phyloP scores from a whole-genome alignment of 2,888 invertebrate species.

The Vesta saturnalis region DNA sequence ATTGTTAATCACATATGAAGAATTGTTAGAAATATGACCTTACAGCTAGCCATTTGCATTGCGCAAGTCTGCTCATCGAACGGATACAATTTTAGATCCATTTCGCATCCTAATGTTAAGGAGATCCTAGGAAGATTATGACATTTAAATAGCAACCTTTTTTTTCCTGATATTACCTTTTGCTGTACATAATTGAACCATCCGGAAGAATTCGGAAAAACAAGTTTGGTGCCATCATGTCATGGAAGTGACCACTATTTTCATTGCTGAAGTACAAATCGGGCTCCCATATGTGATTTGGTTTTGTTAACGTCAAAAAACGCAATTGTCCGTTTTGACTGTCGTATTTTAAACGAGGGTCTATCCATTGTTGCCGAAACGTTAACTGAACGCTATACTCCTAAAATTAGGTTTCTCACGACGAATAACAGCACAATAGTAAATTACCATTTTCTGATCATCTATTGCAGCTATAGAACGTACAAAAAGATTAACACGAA shows the following conservation, averaged over 20 bases:
- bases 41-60: conserved; percentile 95
- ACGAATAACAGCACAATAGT: conserved; percentile 18
- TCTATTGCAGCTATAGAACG: conserved; percentile 99
- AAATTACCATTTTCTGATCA: conserved; percentile 99
- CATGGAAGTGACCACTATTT: conserved; percentile 97
- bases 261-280: conserved; percentile 98
- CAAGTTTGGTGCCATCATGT: conserved; percentile 97
- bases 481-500: conserved; percentile 94
- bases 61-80: conserved; percentile 96
- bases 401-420: conserved; percentile 67
- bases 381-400: conserved; percentile 98
- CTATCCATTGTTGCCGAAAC: conserved; percentile 97
- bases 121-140: conserved; percentile 78
- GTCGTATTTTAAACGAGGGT: conserved; percentile 90
- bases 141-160: conserved; percentile 2
- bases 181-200: conserved; percentile 95
- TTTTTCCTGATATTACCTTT: conserved; percentile 75
- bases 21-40: conserved; percentile 67
- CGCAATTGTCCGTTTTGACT: conserved; percentile 88
- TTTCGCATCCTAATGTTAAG: conserved; percentile 94
- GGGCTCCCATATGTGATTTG: conserved; percentile 97
- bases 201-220: conserved; percentile 96
- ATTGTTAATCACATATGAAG: conserved; percentile 35
- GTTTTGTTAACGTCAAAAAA: conserved; percentile 92
- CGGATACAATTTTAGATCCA: conserved; percentile 97